A percentile compares a stretch with the other conserved stretches of the same genome.
phyloP scores from a whole-genome alignment of 2,888 invertebrate species.

The Limnephilus rhombicus region DNA sequence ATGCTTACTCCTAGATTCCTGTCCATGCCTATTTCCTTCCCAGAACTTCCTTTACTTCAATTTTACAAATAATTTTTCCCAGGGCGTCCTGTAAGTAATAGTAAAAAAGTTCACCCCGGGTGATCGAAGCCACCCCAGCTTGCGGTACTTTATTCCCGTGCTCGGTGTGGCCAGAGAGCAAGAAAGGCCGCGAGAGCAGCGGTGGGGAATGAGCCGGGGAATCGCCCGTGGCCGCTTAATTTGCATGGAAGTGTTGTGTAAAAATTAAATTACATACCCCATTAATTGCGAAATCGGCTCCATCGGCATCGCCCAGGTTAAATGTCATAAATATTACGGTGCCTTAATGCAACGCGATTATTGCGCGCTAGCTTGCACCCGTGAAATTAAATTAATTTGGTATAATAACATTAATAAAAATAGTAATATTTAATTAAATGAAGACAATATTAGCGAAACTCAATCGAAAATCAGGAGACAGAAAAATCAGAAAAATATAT shows the following conservation, averaged over 20 bases:
- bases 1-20: too few relatives aligned
- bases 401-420: not conserved
- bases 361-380: not conserved
- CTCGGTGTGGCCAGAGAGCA: not conserved
- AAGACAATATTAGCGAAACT: too few relatives aligned
- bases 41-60: too few relatives aligned
- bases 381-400: not conserved
- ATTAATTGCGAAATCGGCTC: slow-evolving; percentile 4
- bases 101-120: not conserved
- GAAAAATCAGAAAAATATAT: too few relatives aligned
- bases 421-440: too few relatives aligned
- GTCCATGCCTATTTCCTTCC: too few relatives aligned
- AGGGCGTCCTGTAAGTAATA: too few relatives aligned
- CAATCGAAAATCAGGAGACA: too few relatives aligned
- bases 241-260: slow-evolving; percentile 32
- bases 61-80: too few relatives aligned
- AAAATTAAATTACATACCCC: slow-evolving; percentile 15
- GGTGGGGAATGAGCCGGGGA: not conserved
- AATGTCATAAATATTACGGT: not conserved
- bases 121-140: not conserved
- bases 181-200: not conserved
- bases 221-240: slow-evolving; percentile 8
- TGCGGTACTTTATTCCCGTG: not conserved
- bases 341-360: not conserved
- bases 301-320: slow-evolving; percentile 4